Evolutionary conservation across 2,888 invertebrate genomes (phyloP), one percentile per base, ranked within the genome.

Genomic region (Drosophila acutilabella): DNA sequence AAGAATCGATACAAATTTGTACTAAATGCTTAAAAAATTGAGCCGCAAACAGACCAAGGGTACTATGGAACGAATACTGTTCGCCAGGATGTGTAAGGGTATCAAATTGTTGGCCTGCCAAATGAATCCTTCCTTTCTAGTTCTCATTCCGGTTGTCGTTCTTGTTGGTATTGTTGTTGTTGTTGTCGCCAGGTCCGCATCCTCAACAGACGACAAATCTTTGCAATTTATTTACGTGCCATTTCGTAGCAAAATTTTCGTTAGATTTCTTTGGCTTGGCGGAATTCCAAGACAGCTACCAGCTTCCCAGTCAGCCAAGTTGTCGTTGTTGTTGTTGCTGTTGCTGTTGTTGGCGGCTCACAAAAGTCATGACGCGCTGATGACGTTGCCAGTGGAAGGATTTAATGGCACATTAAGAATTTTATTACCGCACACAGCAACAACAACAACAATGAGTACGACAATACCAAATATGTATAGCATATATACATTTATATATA

Each of bases 401-500:
- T 90, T 91, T 91, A 91, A 91, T 91, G 91, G 91, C 89, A 90
- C 91, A 91, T 91, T 91, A 91, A 90, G 88, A 90, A 90, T 91
- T 91, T 91, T 91, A 91, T 91, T 91, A 88, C 90, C 88, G 76
- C 86, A 80, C 77, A 71, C 74, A 78, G 42, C 71, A 72, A 38
- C 70, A 73, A 38, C 47, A 66, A 30, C 53, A 40, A 26, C 58
- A 62, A 52, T 14, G 71, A 41, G 42, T 61, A 51, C 45, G 60
- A 64, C 50, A 60, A 41, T 53, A 58, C 56, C 41, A 13, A 50
- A 61, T 68, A 18, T 53, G 42, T 62, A 62, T 36, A 36, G 4
- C 20, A 51, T 23, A 57, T 45, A 23, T 45, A 44, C 18, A 44
- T 54, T n/a, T 30, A 30, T 18, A 36, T 50, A 50, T 33, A 50